These are phyloP conservation scores for Pseudomyrmex gracilis DNA, from an alignment of 1,140 invertebrate species.

Conservation along the genomic window DNA sequence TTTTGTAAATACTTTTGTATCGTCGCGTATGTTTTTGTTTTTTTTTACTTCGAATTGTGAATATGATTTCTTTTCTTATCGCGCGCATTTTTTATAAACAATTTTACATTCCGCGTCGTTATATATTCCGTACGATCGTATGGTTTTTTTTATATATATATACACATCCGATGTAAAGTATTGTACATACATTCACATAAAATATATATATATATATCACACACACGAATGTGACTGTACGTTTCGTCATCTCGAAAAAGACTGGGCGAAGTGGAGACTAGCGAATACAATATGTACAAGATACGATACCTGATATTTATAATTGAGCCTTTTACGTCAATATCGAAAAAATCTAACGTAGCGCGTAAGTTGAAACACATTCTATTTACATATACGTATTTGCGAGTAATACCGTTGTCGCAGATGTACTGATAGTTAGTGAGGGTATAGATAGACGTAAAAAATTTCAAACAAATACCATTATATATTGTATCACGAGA, in stretches of 20 bases:
- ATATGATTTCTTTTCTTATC: conserved; percentile 29
- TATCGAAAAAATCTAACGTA: conserved; percentile 61
- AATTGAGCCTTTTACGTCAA: conserved; percentile 53
- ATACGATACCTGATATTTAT: conserved; percentile 74
- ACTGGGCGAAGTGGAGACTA: conserved; percentile 55
- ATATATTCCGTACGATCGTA: conserved; percentile 18
- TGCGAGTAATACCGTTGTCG: conserved; percentile 27
- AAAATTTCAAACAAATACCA: conserved; percentile 1
- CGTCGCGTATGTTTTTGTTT: conserved; percentile 10
- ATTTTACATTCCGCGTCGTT: conserved; percentile 62
- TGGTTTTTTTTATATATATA: conserved; percentile 55
- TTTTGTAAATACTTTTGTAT: conserved; percentile 39
- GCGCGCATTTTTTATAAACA: conserved; percentile 46
- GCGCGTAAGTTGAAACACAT: conserved; percentile 40
- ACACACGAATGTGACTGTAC: conserved; percentile 34
- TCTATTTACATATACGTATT: conserved; percentile 23
- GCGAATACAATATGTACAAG: conserved; percentile 63
- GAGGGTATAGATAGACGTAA: conserved; percentile 48
- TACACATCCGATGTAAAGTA: conserved; percentile 54
- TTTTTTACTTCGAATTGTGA: conserved; percentile 53
- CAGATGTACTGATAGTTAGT: background rate
- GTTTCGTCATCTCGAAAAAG: conserved; percentile 61
- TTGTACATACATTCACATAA: conserved; percentile 61
- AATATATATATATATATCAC: conserved; percentile 57
- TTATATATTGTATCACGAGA: conserved; percentile 7